Conservation (phyloP, 2,113 vertebrate species). For the Strix uralensis region DNA sequence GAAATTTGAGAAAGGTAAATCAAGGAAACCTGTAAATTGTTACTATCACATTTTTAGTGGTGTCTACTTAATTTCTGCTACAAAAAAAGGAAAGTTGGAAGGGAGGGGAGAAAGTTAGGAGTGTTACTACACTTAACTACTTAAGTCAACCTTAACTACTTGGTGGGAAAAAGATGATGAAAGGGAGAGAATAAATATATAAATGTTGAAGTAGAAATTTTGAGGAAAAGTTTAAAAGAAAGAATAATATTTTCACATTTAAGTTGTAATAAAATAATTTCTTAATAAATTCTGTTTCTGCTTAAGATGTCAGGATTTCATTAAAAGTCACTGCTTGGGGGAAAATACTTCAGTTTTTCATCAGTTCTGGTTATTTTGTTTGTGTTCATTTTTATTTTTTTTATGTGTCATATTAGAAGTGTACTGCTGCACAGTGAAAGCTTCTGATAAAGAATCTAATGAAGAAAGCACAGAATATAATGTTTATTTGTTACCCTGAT, state of each 20-base stretch:
- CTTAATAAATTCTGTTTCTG: background rate
- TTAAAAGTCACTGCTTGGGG: background rate
- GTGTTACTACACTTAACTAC: background rate
- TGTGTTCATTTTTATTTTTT: background rate
- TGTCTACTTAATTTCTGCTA: background rate
- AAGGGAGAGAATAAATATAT: background rate
- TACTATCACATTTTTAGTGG: background rate
- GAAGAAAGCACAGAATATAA: background rate
- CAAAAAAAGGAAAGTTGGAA: background rate
- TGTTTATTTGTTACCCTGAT: background rate
- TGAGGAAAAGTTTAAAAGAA: background rate
- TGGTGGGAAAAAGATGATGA: background rate
- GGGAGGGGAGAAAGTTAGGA: background rate
- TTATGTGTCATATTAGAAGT: background rate
- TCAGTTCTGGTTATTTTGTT: background rate
- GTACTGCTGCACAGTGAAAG: background rate
- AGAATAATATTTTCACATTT: background rate
- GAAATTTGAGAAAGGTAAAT: background rate
- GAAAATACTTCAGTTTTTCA: background rate
- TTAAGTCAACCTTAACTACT: background rate
- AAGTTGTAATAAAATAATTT: background rate
- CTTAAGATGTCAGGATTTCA: background rate
- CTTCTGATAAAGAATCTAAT: background rate
- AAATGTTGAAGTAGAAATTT: background rate
- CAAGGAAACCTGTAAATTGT: background rate